A percentile compares a stretch with the other conserved stretches of the same genome.
Evolutionary conservation across 2,888 invertebrate species (phyloP).

Genomic region (Noctua comes): DNA sequence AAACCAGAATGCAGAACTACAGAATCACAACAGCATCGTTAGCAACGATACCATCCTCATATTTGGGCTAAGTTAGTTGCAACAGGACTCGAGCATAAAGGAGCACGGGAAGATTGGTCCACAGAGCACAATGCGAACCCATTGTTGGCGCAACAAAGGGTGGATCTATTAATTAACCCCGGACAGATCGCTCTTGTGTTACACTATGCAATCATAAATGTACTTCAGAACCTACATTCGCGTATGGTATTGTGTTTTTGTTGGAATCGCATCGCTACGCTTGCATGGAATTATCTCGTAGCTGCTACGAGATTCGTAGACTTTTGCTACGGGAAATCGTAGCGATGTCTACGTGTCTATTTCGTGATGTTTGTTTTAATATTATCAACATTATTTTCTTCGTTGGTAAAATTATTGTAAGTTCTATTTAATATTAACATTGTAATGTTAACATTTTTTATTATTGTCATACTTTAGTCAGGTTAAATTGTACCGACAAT

Average conservation of each 20-base stretch:
- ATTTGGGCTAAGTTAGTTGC: constrained; percentile 60
- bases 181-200: constrained; percentile 73
- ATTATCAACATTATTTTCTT: neutral
- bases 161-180: constrained; percentile 81
- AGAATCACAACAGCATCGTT: constrained; percentile 49
- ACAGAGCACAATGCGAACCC: constrained; percentile 72
- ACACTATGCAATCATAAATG: constrained; percentile 66
- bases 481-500: neutral
- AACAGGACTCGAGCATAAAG: constrained; percentile 59
- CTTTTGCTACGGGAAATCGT: constrained; percentile 31
- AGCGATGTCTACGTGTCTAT: constrained; percentile 4
- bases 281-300: constrained; percentile 44
- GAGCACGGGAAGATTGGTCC: constrained; percentile 73
- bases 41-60: constrained; percentile 47
- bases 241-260: constrained; percentile 36
- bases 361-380: neutral
- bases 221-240: constrained; percentile 46
- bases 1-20: constrained; percentile 23
- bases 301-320: constrained; percentile 49
- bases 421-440: neutral
- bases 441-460: neutral
- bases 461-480: neutral
- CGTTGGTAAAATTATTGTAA: neutral
- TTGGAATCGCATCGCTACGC: constrained; percentile 26
- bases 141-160: constrained; percentile 78